These are phyloP conservation scores for Sebastes elongatus DNA, from an alignment of 2,797 vertebrate species.

Conservation along the genomic window DNA sequence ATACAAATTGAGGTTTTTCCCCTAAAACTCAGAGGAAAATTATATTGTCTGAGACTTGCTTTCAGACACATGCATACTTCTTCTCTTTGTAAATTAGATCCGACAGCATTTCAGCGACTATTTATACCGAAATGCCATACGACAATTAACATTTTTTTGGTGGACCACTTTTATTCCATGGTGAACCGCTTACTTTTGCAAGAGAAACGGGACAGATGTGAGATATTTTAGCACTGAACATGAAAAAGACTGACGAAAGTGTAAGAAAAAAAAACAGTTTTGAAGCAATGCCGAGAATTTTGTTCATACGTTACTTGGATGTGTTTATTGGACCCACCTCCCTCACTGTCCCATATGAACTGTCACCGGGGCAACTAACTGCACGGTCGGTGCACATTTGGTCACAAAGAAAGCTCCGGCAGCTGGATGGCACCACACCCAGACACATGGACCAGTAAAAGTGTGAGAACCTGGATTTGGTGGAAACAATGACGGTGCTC, in stretches of 20 bases:
- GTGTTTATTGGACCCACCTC: constrained; percentile 52
- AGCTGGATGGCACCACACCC: constrained; percentile 78
- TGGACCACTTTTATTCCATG: constrained; percentile 80
- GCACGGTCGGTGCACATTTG: constrained; percentile 40
- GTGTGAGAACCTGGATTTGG: constrained; percentile 71
- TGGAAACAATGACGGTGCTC: constrained; percentile 75
- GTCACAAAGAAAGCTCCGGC: constrained; percentile 54
- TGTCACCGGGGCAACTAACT: constrained; percentile 47
- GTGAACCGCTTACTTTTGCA: constrained; percentile 74
- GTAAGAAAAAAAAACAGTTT: constrained; percentile 7
- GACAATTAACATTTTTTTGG: constrained; percentile 82
- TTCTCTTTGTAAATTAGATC: constrained; percentile 70
- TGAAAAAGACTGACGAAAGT: constrained; percentile 67
- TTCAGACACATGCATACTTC: constrained; percentile 60
- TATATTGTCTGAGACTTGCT: constrained; percentile 51
- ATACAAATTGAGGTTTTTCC: constrained; percentile 57
- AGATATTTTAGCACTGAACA: constrained; percentile 80
- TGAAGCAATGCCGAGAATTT: constrained; percentile 33
- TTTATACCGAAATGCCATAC: constrained; percentile 77
- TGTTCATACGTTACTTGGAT: constrained; percentile 30
- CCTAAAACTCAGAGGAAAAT: constrained; percentile 46
- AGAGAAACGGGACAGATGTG: constrained; percentile 73
- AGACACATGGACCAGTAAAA: constrained; percentile 72
- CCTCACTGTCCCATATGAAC: constrained; percentile 49
- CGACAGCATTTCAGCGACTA: constrained; percentile 72